phyloP scores from a whole-genome alignment of 2,888 invertebrate species.

The Lagria hirta region DNA sequence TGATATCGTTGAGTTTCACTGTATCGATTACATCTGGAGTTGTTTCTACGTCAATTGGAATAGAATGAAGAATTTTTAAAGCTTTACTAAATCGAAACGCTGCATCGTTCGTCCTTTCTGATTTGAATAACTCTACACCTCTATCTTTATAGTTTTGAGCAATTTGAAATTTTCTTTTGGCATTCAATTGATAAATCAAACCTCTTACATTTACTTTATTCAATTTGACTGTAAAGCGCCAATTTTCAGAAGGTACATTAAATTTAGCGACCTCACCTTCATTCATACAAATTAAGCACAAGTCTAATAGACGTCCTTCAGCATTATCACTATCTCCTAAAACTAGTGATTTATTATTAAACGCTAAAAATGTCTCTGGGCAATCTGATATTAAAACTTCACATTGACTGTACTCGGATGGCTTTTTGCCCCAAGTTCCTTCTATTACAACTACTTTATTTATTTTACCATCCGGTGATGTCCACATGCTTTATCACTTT shows the following conservation, averaged over 20 bases:
- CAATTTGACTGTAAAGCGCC: slow-evolving; percentile 51
- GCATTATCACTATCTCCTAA: slow-evolving; percentile 55
- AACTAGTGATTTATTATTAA: slow-evolving; percentile 28
- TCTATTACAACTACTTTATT: slow-evolving; percentile 42
- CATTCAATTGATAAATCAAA: slow-evolving; percentile 53
- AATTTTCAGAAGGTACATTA: slow-evolving; percentile 46
- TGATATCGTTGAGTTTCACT: slow-evolving; percentile 57
- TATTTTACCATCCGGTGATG: slow-evolving; percentile 48
- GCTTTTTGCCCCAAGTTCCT: slow-evolving; percentile 46
- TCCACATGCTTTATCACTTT: slow-evolving; percentile 37
- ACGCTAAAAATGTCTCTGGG: slow-evolving; percentile 20
- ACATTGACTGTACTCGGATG: slow-evolving; percentile 49
- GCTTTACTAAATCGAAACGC: slow-evolving; percentile 74
- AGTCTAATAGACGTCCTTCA: slow-evolving; percentile 55
- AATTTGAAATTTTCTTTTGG: slow-evolving; percentile 51
- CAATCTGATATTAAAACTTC: slow-evolving; percentile 41
- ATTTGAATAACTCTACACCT: slow-evolving; percentile 66
- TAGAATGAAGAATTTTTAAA: slow-evolving; percentile 70
- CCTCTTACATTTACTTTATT: slow-evolving; percentile 49
- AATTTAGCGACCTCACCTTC: slow-evolving; percentile 55
- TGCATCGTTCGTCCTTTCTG: slow-evolving; percentile 65
- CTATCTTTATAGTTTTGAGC: slow-evolving; percentile 55
- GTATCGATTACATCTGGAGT: slow-evolving; percentile 57
- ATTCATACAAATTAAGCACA: slow-evolving; percentile 55
- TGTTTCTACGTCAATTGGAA: slow-evolving; percentile 56